A percentile compares a stretch with the other conserved stretches of the same genome.
Evolutionary conservation across 2,888 invertebrate genomes (phyloP).

Genomic region (Deroplatys truncata): DNA sequence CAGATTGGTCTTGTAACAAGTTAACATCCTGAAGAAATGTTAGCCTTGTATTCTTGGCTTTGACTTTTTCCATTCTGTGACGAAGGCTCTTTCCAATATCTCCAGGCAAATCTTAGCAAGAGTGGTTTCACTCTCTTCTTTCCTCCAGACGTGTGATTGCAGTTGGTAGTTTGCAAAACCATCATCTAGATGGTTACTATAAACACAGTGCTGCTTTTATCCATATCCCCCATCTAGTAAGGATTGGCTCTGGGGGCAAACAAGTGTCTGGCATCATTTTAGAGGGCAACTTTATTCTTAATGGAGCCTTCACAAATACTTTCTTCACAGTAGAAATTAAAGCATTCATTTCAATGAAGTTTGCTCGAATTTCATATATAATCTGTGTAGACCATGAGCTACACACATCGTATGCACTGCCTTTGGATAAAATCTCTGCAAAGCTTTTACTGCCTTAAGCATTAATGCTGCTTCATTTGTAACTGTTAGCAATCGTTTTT

Average conservation of each 20-base stretch:
- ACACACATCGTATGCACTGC: too few relatives aligned
- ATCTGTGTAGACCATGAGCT: neutral
- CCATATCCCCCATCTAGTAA: neutral
- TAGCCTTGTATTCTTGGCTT: too few relatives aligned
- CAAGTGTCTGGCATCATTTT: neutral
- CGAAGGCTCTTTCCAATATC: too few relatives aligned
- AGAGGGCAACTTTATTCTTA: neutral
- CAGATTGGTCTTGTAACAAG: too few relatives aligned
- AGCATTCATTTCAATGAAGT: neutral
- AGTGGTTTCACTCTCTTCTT: too few relatives aligned
- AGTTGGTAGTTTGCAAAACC: too few relatives aligned
- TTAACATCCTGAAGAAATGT: too few relatives aligned
- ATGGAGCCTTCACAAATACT: neutral
- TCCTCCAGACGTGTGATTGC: too few relatives aligned
- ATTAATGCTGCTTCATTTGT: neutral
- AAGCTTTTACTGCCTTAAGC: neutral
- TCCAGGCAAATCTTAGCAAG: too few relatives aligned
- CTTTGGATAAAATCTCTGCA: neutral
- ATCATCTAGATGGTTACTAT: neutral
- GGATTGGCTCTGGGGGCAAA: neutral
- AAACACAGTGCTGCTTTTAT: neutral
- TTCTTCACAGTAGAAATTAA: neutral
- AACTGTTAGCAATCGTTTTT: neutral
- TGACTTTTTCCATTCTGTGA: too few relatives aligned
- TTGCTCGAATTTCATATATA: neutral